Evolutionary conservation across 2,797 vertebrate species (phyloP), one percentile per base, ranked within the genome.

Genomic region (Bovichtus variegatus): DNA sequence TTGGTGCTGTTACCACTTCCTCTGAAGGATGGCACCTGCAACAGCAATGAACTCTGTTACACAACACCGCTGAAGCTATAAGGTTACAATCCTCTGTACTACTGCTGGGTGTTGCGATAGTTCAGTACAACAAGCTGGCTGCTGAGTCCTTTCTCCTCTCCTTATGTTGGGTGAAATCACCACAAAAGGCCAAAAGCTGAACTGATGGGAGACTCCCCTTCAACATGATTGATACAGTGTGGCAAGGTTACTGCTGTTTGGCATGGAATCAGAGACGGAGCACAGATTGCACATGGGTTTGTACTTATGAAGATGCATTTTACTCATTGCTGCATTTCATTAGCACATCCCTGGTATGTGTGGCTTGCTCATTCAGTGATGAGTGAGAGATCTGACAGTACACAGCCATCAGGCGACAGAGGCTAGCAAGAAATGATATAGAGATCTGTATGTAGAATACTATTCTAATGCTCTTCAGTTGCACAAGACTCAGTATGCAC

Each of bases 1-100:
- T 60, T 65, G 65, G 72, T 36, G 31, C 84, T 74, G 66, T 60
- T 55, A 81, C 82, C 69, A 66, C 79, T 84, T 87, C 70, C 82
- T 84, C 55, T 80, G 83, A 91, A 73, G 76, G 75, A 80, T 81
- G 84, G 81, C 87, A 90, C 85, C 90, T 90, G 86, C 67, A 89
- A 88, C 61, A 83, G 85, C 70, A 86, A 62, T 75, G 59, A 69
- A 71, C 58, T 82, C 59, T 49, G 66, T 70, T 47, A 71, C 34
- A 77, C 68, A 64, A 69, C 59, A 50, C 58, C 46, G 40, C 27
- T 72, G 21, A 36, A 67, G 50, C 41, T 55, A 58, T 21, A 59
- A 23, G 25, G 53, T 57, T 71, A 27, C 43, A 62, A 47, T 62
- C 31, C 27, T 31, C 43, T 53, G 43, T 41, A 65, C 36, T 10